Evolutionary conservation across 2,113 vertebrate genomes (phyloP), one percentile per base, ranked within the genome.

Genomic region (Tragulus kanchil): DNA sequence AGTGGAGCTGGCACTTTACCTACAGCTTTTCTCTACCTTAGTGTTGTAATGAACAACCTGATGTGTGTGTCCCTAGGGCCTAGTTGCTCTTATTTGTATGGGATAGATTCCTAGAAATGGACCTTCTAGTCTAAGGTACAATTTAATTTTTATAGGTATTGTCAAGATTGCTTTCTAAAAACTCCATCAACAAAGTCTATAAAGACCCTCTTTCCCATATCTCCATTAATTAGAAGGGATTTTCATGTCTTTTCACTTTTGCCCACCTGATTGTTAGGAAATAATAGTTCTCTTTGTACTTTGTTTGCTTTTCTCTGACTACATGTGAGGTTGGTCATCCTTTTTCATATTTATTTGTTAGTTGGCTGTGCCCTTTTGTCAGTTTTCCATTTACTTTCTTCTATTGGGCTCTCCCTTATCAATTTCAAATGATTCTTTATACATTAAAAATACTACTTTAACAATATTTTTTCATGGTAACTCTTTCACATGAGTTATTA

Each of bases 361-460:
- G 56, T 90, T 59, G 19, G 31, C 48, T 88, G 17, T 75, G 61
- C 45, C 50, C 45, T 85, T 82, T 52, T 62, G 16, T 88, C 21
- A 92, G 64, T 90, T 87, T 92, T 75, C 58, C 23, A 15, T 69
- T 96, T 4, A 88, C 7, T 90, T 90, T 73, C 25, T 96, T 69
- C n/a, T 52, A 8, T 28, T 69, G 75, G 3, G 11, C 21, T 62
- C 93, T 85, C 69, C 52, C 48, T 23, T 25, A n/a, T 88, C 52
- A 85, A 48, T 87, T 95, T 94, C 62, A 78, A 83, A 79, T 23
- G 14, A 2, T 71, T 88, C 28, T 31, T 69, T 94, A 58, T 28
- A 45, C 56, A 82, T 94, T 84, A 87, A 84, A 88, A 52, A 42
- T 77, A 91, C 19, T 25, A 42, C 36, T 64, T 91, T 64, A 84